A percentile compares a stretch with the other conserved stretches of the same genome.
Evolutionary conservation across 2,113 vertebrate genomes (phyloP).

Genomic region (Pristiophorus japonicus): DNA sequence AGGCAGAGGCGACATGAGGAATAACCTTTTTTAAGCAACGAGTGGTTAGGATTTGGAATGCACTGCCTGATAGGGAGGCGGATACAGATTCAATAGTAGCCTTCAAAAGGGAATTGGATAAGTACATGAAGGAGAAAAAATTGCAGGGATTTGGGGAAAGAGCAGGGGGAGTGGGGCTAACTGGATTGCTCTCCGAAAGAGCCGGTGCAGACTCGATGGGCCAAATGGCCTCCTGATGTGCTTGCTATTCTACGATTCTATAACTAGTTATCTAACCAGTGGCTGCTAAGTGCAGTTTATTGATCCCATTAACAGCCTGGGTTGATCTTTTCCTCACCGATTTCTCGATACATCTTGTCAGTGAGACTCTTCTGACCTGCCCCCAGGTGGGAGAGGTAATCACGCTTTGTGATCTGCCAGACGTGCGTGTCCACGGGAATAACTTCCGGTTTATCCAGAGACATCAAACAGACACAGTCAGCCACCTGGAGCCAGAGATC

Average conservation of each 20-base stretch:
- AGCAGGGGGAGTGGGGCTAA: not conserved
- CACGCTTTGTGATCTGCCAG: conserved; percentile 81
- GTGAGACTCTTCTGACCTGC: conserved; percentile 63
- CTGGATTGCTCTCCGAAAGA: too few relatives aligned
- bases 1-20: not conserved
- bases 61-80: not conserved
- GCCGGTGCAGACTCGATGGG: not conserved
- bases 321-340: conserved; percentile 61
- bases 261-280: not conserved
- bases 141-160: not conserved
- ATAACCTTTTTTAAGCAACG: not conserved
- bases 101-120: not conserved
- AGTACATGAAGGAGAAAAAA: not conserved
- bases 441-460: conserved; percentile 80
- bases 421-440: conserved; percentile 87
- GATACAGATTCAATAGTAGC: not conserved
- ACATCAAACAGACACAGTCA: conserved; percentile 88
- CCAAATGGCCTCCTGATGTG: not conserved
- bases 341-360: conserved; percentile 67
- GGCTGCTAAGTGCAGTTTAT: not conserved
- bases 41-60: not conserved
- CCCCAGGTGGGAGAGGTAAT: conserved; percentile 60
- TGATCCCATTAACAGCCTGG: not conserved
- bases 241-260: not conserved
- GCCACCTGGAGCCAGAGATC: conserved; percentile 67